A percentile compares a stretch with the other conserved stretches of the same genome.
Evolutionary conservation across 2,113 vertebrate species (phyloP).

Genomic region (Muscicapa adusta): DNA sequence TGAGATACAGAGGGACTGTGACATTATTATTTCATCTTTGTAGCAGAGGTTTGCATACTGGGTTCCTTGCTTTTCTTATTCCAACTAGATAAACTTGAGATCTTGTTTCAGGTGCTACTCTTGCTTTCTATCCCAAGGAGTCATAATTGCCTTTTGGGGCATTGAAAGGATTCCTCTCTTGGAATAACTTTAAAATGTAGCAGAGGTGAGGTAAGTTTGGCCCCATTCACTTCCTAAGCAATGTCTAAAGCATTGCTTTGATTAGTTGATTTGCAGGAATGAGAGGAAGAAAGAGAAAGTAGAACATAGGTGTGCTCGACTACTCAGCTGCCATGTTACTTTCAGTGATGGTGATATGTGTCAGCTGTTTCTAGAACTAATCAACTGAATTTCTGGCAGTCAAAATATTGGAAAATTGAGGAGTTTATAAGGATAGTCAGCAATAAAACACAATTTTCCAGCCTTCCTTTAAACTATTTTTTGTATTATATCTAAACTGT

Average conservation of each 20-base stretch:
- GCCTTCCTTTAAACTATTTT: background rate
- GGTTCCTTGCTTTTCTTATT: background rate
- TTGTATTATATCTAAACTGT: background rate
- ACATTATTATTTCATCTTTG: background rate
- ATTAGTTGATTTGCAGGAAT: background rate
- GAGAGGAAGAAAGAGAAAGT: background rate
- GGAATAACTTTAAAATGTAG: background rate
- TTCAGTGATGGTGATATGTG: background rate
- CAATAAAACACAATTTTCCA: background rate
- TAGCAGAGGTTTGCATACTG: background rate
- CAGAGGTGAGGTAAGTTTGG: background rate
- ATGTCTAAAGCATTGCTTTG: background rate
- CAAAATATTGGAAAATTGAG: background rate
- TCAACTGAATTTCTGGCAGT: background rate
- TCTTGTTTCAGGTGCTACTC: background rate
- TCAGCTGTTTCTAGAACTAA: background rate
- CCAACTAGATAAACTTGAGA: background rate
- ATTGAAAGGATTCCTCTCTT: background rate
- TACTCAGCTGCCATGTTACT: background rate
- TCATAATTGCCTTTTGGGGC: background rate
- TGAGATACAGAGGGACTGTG: background rate
- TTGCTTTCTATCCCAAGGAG: background rate
- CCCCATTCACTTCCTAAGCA: background rate
- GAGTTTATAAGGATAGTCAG: background rate
- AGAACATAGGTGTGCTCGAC: background rate